A percentile compares a stretch with the other conserved stretches of the same genome.
These are phyloP conservation scores for Mythimna albipuncta DNA, from an alignment of 2,888 invertebrate species.

Conservation along the genomic window DNA sequence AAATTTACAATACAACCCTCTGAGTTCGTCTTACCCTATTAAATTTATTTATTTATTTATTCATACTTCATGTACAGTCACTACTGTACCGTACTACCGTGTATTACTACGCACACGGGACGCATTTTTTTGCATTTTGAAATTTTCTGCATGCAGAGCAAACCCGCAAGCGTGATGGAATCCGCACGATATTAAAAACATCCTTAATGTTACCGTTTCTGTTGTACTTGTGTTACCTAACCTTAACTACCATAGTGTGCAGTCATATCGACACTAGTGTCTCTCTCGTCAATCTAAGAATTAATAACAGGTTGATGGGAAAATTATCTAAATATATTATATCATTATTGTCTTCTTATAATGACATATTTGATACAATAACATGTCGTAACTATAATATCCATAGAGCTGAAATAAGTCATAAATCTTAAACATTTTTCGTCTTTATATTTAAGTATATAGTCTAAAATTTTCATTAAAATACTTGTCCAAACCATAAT, in stretches of 20 bases:
- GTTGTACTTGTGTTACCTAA: background rate
- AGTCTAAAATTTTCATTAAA: background rate
- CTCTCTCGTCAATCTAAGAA: background rate
- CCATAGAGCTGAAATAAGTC: slow-evolving; percentile 7
- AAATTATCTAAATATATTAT: background rate
- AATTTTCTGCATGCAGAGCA: too few relatives aligned
- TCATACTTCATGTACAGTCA: too few relatives aligned
- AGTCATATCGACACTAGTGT: background rate
- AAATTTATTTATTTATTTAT: too few relatives aligned
- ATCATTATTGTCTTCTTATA: background rate
- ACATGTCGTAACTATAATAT: background rate
- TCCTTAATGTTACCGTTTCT: background rate
- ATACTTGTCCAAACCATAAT: background rate
- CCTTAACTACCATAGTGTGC: background rate
- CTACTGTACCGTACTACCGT: too few relatives aligned
- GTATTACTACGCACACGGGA: too few relatives aligned
- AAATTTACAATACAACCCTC: too few relatives aligned
- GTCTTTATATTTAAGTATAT: background rate
- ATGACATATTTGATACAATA: background rate
- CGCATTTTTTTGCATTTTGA: too few relatives aligned
- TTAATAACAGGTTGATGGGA: too few relatives aligned
- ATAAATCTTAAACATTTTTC: background rate
- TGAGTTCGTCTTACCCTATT: too few relatives aligned
- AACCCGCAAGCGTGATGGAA: too few relatives aligned
- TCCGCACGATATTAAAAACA: too few relatives aligned